Base-by-base conservation (phyloP, 2,797 vertebrate genomes). In the Pangasius sanitwongsei region DNA sequence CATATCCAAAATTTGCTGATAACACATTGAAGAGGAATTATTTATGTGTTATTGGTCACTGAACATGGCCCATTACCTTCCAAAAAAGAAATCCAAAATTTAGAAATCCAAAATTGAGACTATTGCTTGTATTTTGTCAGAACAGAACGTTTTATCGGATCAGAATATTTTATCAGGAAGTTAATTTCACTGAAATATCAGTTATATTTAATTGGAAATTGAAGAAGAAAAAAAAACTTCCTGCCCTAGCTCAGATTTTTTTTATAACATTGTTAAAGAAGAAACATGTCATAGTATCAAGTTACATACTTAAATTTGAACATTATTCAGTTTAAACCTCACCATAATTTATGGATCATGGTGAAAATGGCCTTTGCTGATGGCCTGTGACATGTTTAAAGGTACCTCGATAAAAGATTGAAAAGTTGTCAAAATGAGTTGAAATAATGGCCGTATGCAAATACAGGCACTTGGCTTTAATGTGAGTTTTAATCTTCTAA, bases 401-500 rank as follows among this genome's bases (percentile, higher is more conserved):
- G n/a, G 61, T 57, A 70, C 59, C 61, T 41, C 20, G 34, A 63
- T 63, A 70, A 70, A 89, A 44, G 34, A 82, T 86, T 72, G 41
- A 82, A 53, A 86, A 86, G 77, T 77, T 88, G 69, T 48, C 57
- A 70, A 81, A 70, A 80, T 57, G 50, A 80, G 20, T 55, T 67
- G 61, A 80, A 89, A 80, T 57, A 86, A 85, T 57, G 59, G 23
- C 7, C 7, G 12, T 69, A 77, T 85, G 84, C 84, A 72, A 20
- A n/a, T 50, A 4, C 25, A 89, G 25, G 34, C 63, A 53, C 34
- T 57, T 78, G 37, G 11, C 11, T 84, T 65, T 83, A 70, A 89
- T 86, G 67, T 78, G 50, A 85, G 41, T 59, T 89, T 89, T 81
- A 84, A 87, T 90, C 86, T 77, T 87, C 41, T 85, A 87, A 41